phyloP scores from a whole-genome alignment of 2,888 invertebrate genomes.

The Acanthopleura granulata region DNA sequence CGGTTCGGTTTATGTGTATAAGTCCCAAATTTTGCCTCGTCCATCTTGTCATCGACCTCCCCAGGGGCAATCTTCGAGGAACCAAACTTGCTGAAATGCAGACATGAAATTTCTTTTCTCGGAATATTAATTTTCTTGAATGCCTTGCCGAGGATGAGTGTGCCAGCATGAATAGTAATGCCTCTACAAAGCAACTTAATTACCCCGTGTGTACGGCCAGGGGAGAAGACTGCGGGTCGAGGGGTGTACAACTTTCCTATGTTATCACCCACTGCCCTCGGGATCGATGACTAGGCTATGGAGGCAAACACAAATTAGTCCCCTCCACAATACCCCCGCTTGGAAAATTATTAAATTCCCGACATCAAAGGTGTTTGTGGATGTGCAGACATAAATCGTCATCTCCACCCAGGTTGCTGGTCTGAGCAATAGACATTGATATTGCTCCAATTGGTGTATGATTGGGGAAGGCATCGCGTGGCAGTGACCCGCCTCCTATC shows the following conservation, averaged over 20 bases:
- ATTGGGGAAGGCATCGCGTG: not conserved
- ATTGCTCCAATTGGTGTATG: slow-evolving; percentile 8
- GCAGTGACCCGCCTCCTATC: not conserved
- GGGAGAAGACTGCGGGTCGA: no score
- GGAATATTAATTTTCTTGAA: slow-evolving; percentile 18
- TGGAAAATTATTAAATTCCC: slow-evolving; percentile 16
- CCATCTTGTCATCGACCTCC: not conserved
- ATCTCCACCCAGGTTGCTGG: not conserved
- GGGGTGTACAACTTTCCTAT: not conserved
- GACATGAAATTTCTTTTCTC: slow-evolving; percentile 19
- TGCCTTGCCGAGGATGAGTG: slow-evolving; percentile 2
- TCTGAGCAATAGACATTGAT: not conserved
- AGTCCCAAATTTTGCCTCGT: not conserved
- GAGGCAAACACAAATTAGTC: not conserved
- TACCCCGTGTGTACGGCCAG: not conserved
- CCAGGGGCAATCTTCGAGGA: not conserved
- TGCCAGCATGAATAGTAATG: slow-evolving; percentile 14
- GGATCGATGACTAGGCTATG: not conserved
- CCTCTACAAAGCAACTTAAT: not conserved
- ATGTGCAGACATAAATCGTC: slow-evolving; percentile 1
- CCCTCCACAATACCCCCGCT: not conserved
- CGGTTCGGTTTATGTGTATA: not conserved
- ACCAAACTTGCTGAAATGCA: slow-evolving; percentile 1
- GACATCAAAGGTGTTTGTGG: slow-evolving; percentile 12
- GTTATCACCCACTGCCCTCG: not conserved